Base-by-base conservation (phyloP, 2,113 vertebrate species). In the Ptilorrhoa leucosticta region DNA sequence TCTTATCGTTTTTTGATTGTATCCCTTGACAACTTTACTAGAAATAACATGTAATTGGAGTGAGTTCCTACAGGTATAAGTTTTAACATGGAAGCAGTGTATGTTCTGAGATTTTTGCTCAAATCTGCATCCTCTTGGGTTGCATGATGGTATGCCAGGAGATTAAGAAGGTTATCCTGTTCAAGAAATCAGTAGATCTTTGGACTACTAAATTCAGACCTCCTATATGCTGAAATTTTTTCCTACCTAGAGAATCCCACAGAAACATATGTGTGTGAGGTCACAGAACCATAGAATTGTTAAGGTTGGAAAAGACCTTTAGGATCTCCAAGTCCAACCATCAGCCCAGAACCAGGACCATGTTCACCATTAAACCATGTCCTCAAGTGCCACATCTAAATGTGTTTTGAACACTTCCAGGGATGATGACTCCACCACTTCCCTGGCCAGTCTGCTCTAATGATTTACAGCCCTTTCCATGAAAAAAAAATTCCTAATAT, bases 281-380 rank as follows among this genome's bases (percentile, higher is more conserved):
- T 68, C n/a, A 61, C 1, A 54, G 22, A 64, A 56, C 9, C 17
- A 27, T 9, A 15, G n/a, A 60, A 53, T 31, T 0, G 0, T 31
- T 66, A 26, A 28, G 7, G 11, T 3, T 89, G 47, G n/a, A 54
- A 40, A 60, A 53, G 17, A 27, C 16, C 3, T n/a, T 40, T 27
- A 61, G 13, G 20, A 27, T 19, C 47, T 19, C 1, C 2, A 21
- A 26, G 5, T 61, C 12, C 30, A 75, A 10, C 11, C n/a, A n/a
- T 31, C 39, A 82, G 18, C 9, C 9, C 61, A 39, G 60, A 33
- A 39, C 15, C 10, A 10, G 4, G n/a, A 60, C 17, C 9, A 68
- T 0, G 0, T 39, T 75, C 45, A 53, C 45, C n/a, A 68, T 60
- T 58, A 45, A 82, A 22, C 20, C 13, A 39, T 27, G 20, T 21